Evolutionary conservation across 2,113 vertebrate species (phyloP).

Genomic region (Halcyon malimbica): DNA sequence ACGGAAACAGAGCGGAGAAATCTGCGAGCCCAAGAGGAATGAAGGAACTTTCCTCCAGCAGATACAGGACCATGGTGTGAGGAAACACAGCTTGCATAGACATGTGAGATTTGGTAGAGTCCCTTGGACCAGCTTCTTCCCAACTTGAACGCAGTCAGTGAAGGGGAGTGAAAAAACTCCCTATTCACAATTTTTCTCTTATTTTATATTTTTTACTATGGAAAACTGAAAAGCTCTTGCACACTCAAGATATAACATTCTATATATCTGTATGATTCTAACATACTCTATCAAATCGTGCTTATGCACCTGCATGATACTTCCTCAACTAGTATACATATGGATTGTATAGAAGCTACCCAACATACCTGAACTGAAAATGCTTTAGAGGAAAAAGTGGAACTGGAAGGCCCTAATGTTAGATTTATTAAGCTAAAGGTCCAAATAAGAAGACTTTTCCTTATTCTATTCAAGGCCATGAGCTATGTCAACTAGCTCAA

Average conservation of each 20-base stretch:
- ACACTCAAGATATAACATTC: background rate
- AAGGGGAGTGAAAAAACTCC: background rate
- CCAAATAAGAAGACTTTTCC: background rate
- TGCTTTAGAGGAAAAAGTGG: background rate
- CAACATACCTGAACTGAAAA: background rate
- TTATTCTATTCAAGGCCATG: background rate
- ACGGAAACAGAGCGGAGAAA: background rate
- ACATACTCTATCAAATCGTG: background rate
- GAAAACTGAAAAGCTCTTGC: background rate
- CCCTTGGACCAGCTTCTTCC: background rate
- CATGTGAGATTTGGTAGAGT: background rate
- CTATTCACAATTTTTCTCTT: background rate
- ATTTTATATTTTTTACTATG: background rate
- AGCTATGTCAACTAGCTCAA: background rate
- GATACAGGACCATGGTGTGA: no score
- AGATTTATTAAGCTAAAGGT: background rate
- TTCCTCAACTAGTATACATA: background rate
- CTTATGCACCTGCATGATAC: no score
- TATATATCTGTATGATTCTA: background rate
- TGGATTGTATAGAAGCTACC: background rate
- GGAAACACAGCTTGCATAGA: accelerated
- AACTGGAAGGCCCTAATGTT: background rate
- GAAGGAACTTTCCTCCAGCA: background rate
- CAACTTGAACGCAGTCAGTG: background rate
- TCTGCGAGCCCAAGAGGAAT: no score